A percentile compares a stretch with the other conserved stretches of the same genome.
These are phyloP conservation scores for Lasioglossum pauxillum DNA, from an alignment of 2,888 invertebrate species.

Conservation along the genomic window DNA sequence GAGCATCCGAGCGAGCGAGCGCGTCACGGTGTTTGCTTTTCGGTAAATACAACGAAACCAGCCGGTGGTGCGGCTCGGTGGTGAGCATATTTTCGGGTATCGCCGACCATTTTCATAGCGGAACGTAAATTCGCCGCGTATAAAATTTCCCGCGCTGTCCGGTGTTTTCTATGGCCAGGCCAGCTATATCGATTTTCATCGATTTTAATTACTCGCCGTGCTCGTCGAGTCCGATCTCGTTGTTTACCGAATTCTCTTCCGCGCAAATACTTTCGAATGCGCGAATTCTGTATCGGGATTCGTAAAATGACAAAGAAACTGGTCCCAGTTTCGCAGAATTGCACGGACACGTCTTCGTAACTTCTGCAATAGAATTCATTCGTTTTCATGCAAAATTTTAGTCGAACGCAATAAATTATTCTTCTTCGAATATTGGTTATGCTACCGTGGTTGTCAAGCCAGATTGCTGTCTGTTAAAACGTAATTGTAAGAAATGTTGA, in stretches of 20 bases:
- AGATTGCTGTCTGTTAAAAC: too few species aligned
- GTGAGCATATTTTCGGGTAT: not conserved
- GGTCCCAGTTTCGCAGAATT: not conserved
- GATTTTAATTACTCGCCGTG: conserved; percentile 6
- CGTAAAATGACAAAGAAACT: not conserved
- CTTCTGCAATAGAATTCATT: too few species aligned
- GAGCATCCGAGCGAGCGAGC: not conserved
- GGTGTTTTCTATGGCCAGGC: not conserved
- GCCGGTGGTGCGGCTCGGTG: not conserved
- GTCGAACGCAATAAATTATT: too few species aligned
- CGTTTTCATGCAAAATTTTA: too few species aligned
- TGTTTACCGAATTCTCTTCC: not conserved
- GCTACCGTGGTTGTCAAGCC: too few species aligned
- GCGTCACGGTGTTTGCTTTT: not conserved
- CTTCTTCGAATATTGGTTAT: too few species aligned
- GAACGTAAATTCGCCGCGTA: not conserved
- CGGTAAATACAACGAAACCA: conserved; percentile 1
- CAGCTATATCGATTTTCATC: not conserved
- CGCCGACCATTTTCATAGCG: not conserved
- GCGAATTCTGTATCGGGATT: not conserved
- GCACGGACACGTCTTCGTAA: too few species aligned
- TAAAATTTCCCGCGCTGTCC: not conserved
- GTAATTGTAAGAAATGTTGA: too few species aligned
- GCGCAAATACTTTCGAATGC: not conserved
- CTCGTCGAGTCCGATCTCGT: not conserved